Conservation (phyloP, 2,797 vertebrate species). For the Varecia variegata region DNA sequence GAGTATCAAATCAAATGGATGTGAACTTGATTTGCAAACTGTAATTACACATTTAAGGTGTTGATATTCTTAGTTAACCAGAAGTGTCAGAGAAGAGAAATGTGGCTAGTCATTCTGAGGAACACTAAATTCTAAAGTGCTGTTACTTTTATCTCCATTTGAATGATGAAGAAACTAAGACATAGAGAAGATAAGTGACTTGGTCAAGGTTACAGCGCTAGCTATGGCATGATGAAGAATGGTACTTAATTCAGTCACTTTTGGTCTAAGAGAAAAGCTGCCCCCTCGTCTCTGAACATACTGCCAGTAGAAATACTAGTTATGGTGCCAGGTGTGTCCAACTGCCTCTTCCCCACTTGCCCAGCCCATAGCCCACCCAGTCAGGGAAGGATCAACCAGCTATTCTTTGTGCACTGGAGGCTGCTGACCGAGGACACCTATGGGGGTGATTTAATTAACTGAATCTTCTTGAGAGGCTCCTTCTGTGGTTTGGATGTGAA, state of each 20-base stretch:
- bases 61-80: constrained; percentile 8
- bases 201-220: not conserved
- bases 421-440: not conserved
- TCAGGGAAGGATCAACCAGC: not conserved
- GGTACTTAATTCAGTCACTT: not conserved
- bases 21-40: constrained; percentile 17
- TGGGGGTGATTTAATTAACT: not conserved
- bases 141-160: not conserved
- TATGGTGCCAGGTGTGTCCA: not conserved
- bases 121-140: not conserved
- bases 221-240: not conserved
- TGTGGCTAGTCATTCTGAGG: not conserved
- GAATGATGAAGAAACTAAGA: constrained; percentile 24
- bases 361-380: not conserved
- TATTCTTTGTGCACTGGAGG: not conserved
- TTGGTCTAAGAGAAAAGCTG: not conserved
- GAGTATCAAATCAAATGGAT: constrained; percentile 1
- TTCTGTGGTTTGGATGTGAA: not conserved
- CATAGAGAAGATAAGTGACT: not conserved
- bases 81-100: not conserved
- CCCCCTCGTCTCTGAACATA: not conserved
- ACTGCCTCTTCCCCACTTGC: not conserved
- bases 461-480: constrained; percentile 2
- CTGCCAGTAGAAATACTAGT: not conserved
- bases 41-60: not conserved